These are phyloP conservation scores for Patella ulyssiponensis DNA, from an alignment of 2,888 invertebrate genomes.

Conservation along the genomic window DNA sequence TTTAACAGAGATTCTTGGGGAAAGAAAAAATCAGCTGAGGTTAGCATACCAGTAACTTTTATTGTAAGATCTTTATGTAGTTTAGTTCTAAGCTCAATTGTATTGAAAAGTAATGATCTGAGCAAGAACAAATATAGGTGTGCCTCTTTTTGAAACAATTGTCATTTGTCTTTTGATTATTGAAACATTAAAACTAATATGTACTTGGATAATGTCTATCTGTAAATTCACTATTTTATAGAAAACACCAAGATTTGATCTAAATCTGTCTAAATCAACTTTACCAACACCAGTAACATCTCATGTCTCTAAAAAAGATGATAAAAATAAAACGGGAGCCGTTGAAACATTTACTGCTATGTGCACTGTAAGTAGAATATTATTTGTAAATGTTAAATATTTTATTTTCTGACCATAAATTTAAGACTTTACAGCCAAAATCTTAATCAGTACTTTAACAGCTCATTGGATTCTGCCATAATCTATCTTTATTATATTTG, in stretches of 20 bases:
- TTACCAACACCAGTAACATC: not conserved
- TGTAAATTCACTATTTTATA: not conserved
- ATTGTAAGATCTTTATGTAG: too few relatives aligned
- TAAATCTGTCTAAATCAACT: not conserved
- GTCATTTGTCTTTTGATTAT: too few relatives aligned
- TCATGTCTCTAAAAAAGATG: not conserved
- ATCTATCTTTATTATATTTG: not conserved
- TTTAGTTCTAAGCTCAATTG: too few relatives aligned
- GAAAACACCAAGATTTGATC: constrained; percentile 6
- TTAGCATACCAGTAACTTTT: not conserved
- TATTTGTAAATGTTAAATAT: not conserved
- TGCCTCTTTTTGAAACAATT: too few relatives aligned
- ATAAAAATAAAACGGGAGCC: not conserved
- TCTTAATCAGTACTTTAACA: too few relatives aligned
- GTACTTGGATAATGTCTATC: too few relatives aligned
- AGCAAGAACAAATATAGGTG: too few relatives aligned
- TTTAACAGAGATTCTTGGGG: not conserved
- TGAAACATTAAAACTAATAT: too few relatives aligned
- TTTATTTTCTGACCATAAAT: not conserved
- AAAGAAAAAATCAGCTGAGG: not conserved
- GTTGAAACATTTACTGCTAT: constrained; percentile 17
- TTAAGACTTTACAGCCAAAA: too few relatives aligned
- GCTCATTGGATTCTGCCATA: too few relatives aligned
- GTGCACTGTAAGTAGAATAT: constrained; percentile 7
- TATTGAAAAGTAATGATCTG: too few relatives aligned